Percentiles rank a stretch among this genome's conserved stretches.
phyloP scores from a whole-genome alignment of 2,113 vertebrate species.

The Lycocorax pyrrhopterus region DNA sequence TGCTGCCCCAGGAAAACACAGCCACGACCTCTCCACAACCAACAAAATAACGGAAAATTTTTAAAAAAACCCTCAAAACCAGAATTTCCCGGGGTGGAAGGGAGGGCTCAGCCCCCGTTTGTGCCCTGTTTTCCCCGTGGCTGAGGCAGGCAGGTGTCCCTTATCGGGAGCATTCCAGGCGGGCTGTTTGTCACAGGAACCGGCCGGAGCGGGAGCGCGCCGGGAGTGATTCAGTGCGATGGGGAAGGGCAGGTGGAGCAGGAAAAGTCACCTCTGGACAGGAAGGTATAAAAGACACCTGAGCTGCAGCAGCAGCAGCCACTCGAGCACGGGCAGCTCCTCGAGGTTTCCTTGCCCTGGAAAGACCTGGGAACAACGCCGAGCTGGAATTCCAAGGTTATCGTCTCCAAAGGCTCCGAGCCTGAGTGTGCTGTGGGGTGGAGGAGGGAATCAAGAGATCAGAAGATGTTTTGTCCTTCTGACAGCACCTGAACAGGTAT shows the following conservation, averaged over 20 bases:
- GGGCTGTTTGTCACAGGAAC: slow-evolving; percentile 29
- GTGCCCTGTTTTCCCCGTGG: fast-evolving
- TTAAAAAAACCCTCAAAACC: not conserved
- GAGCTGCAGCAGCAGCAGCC: not conserved
- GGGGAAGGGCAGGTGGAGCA: slow-evolving; percentile 50
- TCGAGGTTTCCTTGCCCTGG: not conserved
- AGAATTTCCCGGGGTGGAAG: not conserved
- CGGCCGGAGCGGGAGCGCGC: not conserved
- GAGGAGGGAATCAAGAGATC: not conserved
- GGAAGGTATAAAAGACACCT: slow-evolving; percentile 55
- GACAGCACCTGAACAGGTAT: slow-evolving; percentile 28
- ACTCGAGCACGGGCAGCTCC: not conserved
- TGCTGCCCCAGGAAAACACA: not conserved
- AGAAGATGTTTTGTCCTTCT: slow-evolving; percentile 26
- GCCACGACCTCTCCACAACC: fast-evolving
- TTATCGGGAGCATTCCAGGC: slow-evolving; percentile 25
- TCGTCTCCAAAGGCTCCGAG: not conserved
- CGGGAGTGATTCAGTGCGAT: not conserved
- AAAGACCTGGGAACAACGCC: not conserved
- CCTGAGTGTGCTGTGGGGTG: not conserved
- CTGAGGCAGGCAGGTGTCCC: not conserved
- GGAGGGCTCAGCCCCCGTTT: fast-evolving
- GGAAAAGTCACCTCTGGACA: slow-evolving; percentile 34
- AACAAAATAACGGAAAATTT: not conserved
- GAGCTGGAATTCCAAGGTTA: not conserved